Evolutionary conservation across 2,113 vertebrate genomes (phyloP).

Genomic region (Synchiropus splendidus): DNA sequence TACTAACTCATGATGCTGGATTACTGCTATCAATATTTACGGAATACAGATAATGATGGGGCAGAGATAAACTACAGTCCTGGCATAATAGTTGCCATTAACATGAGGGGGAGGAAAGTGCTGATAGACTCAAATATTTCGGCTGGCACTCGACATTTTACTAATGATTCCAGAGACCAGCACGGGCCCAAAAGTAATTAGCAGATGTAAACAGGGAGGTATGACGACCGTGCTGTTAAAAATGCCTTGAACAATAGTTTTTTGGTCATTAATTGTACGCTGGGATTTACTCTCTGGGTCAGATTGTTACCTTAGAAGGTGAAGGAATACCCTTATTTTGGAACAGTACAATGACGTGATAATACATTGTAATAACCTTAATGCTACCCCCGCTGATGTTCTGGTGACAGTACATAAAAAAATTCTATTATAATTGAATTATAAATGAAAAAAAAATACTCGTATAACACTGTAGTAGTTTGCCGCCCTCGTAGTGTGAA

Average conservation of each 20-base stretch:
- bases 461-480: no score
- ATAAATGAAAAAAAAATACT: no score
- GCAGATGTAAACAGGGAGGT: slow-evolving; percentile 42
- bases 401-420: no score
- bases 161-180: slow-evolving; percentile 69
- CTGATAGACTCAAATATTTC: slow-evolving; percentile 62
- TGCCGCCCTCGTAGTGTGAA: no score
- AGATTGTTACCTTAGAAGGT: slow-evolving; percentile 2
- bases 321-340: no score
- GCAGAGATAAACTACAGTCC: slow-evolving; percentile 36
- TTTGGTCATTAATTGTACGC: slow-evolving; percentile 13
- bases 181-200: slow-evolving; percentile 66
- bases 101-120: slow-evolving; percentile 53
- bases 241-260: slow-evolving; percentile 26
- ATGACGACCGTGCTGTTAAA: slow-evolving; percentile 28
- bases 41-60: slow-evolving; percentile 65
- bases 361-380: no score
- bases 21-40: slow-evolving; percentile 72
- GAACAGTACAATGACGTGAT: no score
- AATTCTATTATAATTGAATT: no score
- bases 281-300: slow-evolving; percentile 10
- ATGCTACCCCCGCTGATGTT: no score
- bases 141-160: slow-evolving; percentile 56
- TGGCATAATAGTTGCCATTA: slow-evolving; percentile 67
- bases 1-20: slow-evolving; percentile 63